Evolutionary conservation across 92 coral and sea anemone genomes (phyloP).

Genomic region (Zoanthus solanderi): DNA sequence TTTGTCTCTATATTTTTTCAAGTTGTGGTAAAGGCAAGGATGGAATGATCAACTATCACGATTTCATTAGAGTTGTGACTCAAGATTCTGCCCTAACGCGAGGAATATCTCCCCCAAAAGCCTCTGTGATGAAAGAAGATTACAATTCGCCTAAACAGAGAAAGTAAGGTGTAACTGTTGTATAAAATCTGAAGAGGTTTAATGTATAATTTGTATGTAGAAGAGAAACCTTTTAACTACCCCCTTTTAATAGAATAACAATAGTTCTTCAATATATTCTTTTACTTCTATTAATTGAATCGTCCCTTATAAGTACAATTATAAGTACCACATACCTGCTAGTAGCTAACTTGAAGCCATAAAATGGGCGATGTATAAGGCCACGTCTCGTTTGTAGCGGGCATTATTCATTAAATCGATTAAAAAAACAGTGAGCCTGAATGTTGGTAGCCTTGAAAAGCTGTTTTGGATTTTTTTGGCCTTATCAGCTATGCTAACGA

Average conservation of each 20-base stretch:
- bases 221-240: background rate
- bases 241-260: no score
- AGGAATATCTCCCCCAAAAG: conserved; percentile 58
- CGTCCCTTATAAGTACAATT: no score
- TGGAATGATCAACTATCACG: conserved; percentile 64
- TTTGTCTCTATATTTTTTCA: background rate
- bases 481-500: no score
- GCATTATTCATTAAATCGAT: no score
- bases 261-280: no score
- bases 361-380: no score
- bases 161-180: conserved; percentile 49
- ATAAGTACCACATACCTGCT: no score
- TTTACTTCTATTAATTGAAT: no score
- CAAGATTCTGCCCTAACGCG: conserved; percentile 56
- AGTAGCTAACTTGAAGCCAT: background rate
- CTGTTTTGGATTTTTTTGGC: no score
- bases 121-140: conserved; percentile 91
- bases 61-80: conserved; percentile 68
- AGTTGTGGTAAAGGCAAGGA: conserved; percentile 62
- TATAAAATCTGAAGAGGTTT: background rate
- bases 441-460: no score
- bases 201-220: background rate
- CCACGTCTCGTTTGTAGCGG: no score
- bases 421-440: no score
- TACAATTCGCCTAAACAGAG: conserved; percentile 77